These are phyloP conservation scores for Drosophila bocqueti DNA, from an alignment of 1,140 invertebrate species.

Conservation along the genomic window DNA sequence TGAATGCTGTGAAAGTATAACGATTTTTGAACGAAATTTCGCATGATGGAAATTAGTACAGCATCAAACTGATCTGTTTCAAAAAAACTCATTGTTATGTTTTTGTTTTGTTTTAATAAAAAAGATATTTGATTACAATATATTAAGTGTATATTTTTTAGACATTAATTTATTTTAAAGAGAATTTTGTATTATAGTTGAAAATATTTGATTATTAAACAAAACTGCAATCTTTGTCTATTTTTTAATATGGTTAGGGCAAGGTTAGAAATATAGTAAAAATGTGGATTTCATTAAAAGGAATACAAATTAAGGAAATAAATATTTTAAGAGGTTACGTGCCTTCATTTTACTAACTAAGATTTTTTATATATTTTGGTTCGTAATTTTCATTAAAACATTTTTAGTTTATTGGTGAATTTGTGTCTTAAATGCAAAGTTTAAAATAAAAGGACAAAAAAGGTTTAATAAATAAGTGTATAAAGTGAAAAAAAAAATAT, in stretches of 20 bases:
- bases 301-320: not conserved
- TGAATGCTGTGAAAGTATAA: not conserved
- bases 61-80: not conserved
- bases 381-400: not conserved
- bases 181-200: not conserved
- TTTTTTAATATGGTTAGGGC: not conserved
- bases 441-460: too few relatives aligned
- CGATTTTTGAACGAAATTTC: not conserved
- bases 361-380: not conserved
- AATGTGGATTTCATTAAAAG: fast-evolving
- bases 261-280: not conserved
- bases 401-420: too few relatives aligned
- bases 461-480: too few relatives aligned
- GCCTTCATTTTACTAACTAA: not conserved
- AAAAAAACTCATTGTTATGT: not conserved
- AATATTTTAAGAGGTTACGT: not conserved
- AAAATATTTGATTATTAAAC: not conserved
- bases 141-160: too few relatives aligned
- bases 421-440: not conserved
- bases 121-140: not conserved
- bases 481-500: not conserved
- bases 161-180: not conserved
- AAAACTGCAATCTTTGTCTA: not conserved
- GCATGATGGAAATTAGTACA: not conserved
- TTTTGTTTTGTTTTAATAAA: too few relatives aligned